phyloP scores from a whole-genome alignment of 1,140 invertebrate genomes.

The Catajapyx aquilonaris region DNA sequence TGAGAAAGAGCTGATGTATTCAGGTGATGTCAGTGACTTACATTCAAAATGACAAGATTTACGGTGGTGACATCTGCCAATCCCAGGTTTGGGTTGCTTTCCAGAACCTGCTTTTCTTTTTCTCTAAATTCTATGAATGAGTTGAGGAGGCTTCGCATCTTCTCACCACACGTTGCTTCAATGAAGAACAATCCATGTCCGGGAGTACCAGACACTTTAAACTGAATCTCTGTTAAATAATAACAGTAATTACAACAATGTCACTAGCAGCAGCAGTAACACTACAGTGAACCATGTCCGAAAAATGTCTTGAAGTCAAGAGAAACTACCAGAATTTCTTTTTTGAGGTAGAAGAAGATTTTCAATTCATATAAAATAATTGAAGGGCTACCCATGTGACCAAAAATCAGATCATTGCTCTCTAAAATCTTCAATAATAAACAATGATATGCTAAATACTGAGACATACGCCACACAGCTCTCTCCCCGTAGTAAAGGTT shows the following conservation, averaged over 20 bases:
- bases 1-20: background rate
- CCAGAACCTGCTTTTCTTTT: conserved; percentile 38
- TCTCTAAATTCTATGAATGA: conserved; percentile 51
- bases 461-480: conserved; percentile 42
- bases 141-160: conserved; percentile 51
- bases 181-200: conserved; percentile 74
- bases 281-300: too few relatives aligned
- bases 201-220: conserved; percentile 41
- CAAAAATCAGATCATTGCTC: too few relatives aligned
- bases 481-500: conserved; percentile 56
- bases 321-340: too few relatives aligned
- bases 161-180: conserved; percentile 62
- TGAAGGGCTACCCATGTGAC: too few relatives aligned
- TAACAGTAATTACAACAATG: too few relatives aligned
- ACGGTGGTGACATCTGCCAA: conserved; percentile 72
- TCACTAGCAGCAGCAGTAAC: too few relatives aligned
- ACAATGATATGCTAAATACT: too few relatives aligned
- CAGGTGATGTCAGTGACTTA: conserved; percentile 20
- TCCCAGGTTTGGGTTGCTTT: conserved; percentile 33
- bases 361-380: too few relatives aligned
- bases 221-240: background rate
- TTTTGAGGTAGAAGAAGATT: too few relatives aligned
- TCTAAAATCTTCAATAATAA: too few relatives aligned
- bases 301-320: too few relatives aligned
- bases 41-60: conserved; percentile 62